A percentile compares a stretch with the other conserved stretches of the same genome.
Evolutionary conservation across 1,140 invertebrate genomes (phyloP).

Genomic region (Nasonia longicornis): DNA sequence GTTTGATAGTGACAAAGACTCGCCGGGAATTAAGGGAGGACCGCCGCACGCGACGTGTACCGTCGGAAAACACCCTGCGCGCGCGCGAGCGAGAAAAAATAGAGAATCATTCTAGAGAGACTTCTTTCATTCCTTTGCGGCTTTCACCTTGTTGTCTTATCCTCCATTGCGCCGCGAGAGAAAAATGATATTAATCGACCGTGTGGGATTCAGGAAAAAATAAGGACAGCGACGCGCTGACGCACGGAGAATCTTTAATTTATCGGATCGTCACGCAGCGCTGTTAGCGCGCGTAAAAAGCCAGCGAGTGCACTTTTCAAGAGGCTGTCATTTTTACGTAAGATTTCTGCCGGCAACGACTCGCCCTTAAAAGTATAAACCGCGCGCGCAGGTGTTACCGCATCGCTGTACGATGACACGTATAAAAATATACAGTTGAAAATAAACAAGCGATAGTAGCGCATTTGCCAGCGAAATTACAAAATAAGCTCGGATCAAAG

Average conservation of each 20-base stretch:
- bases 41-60: slow-evolving; percentile 3
- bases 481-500: neutral
- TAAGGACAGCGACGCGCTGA: neutral
- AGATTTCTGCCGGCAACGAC: neutral
- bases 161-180: neutral
- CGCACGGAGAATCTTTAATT: neutral
- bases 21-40: slow-evolving; percentile 4
- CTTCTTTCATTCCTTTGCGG: neutral
- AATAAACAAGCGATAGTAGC: too few species aligned
- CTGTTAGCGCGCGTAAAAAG: neutral
- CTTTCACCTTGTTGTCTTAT: neutral
- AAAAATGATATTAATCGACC: neutral
- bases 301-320: neutral
- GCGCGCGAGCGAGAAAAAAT: slow-evolving; percentile 5
- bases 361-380: neutral
- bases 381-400: neutral
- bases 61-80: slow-evolving; percentile 20
- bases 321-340: neutral
- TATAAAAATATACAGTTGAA: too few species aligned
- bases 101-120: slow-evolving; percentile 39
- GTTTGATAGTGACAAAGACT: slow-evolving; percentile 44
- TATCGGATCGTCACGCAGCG: neutral
- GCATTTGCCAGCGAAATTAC: slow-evolving; percentile 13
- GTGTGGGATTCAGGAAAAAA: neutral
- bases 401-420: neutral